A percentile compares a stretch with the other conserved stretches of the same genome.
phyloP scores from a whole-genome alignment of 2,888 invertebrate species.

The Eupithecia pulchellata region DNA sequence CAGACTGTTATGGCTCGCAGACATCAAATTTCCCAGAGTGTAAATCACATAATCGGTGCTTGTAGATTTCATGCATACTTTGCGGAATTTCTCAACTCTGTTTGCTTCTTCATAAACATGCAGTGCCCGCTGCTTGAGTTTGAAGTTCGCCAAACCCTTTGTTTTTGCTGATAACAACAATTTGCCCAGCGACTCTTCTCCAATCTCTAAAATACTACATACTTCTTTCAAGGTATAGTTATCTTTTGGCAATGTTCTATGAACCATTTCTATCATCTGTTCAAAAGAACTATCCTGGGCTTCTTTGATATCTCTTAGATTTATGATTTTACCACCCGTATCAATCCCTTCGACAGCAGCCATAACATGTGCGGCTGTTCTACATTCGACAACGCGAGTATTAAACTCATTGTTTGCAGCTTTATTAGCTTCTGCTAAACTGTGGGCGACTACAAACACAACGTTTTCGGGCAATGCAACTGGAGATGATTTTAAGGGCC shows the following conservation, averaged over 20 bases:
- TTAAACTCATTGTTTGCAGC: constrained; percentile 97
- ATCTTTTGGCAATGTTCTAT: constrained; percentile 86
- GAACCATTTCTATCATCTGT: constrained; percentile 89
- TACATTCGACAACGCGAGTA: constrained; percentile 96
- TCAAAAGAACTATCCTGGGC: constrained; percentile 86
- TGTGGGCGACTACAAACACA: constrained; percentile 97
- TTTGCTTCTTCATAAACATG: constrained; percentile 97
- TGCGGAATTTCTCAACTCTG: constrained; percentile 92
- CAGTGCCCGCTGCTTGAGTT: constrained; percentile 93
- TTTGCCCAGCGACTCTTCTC: constrained; percentile 85
- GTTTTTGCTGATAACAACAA: constrained; percentile 81
- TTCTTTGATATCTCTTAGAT: constrained; percentile 91
- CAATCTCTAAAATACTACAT: constrained; percentile 84
- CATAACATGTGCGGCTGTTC: constrained; percentile 93
- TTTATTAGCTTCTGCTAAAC: constrained; percentile 95
- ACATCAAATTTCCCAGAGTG: constrained; percentile 93
- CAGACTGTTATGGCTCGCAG: constrained; percentile 94
- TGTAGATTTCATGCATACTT: constrained; percentile 80
- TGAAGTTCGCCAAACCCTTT: constrained; percentile 89
- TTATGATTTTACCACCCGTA: constrained; percentile 88
- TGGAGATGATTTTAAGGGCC: constrained; percentile 91
- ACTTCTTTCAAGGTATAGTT: constrained; percentile 90
- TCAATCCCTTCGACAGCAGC: constrained; percentile 59
- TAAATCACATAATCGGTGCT: constrained; percentile 71
- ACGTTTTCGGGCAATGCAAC: constrained; percentile 93